Percentiles rank a stretch among this genome's conserved stretches.
Evolutionary conservation across 1,140 invertebrate species (phyloP).

Genomic region (Drosophila kohkoa): DNA sequence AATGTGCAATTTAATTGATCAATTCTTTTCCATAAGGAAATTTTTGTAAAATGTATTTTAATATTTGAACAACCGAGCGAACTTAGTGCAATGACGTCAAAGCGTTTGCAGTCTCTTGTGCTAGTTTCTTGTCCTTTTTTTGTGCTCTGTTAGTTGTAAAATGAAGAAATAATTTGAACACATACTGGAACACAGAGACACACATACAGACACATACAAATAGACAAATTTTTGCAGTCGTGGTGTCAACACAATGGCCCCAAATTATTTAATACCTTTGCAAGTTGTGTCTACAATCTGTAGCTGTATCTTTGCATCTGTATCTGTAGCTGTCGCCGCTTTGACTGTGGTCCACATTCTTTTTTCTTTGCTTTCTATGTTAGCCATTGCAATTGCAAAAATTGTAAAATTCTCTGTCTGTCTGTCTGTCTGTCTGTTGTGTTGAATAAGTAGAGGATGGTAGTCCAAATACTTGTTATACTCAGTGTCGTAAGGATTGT

Average conservation of each 20-base stretch:
- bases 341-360: conserved; percentile 43
- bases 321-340: conserved; percentile 37
- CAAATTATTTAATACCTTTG: conserved; percentile 80
- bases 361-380: conserved; percentile 15
- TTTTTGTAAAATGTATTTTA: no score
- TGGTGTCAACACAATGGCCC: conserved; percentile 80
- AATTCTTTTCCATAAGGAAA: no score
- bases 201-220: conserved; percentile 20
- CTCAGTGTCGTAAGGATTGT: conserved; percentile 16
- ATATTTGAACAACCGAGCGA: conserved; percentile 11
- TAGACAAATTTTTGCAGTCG: conserved; percentile 45
- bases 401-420: conserved; percentile 45
- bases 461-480: conserved; percentile 34
- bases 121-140: conserved; percentile 61
- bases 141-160: conserved; percentile 56
- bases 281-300: not conserved
- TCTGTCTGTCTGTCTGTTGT: conserved; percentile 27
- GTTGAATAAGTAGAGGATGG: not conserved
- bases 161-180: conserved; percentile 79
- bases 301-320: conserved; percentile 18
- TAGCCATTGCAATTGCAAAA: conserved; percentile 53
- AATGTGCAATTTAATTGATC: no score
- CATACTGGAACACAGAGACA: conserved; percentile 40
- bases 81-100: conserved; percentile 42
- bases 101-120: conserved; percentile 59